Conservation (phyloP, 2,888 invertebrate genomes). For the Temnothorax unifasciatus region DNA sequence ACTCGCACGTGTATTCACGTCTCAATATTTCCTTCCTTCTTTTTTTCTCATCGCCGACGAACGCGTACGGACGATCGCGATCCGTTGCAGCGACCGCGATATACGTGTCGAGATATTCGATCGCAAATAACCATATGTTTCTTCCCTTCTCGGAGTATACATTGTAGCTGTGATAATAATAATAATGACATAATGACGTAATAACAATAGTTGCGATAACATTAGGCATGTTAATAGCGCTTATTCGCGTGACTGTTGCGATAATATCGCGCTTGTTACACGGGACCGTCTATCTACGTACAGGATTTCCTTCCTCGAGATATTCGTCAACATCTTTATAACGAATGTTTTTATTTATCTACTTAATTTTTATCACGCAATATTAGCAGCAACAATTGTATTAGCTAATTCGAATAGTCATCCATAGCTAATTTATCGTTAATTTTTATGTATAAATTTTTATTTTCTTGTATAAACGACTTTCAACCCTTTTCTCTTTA, state of each 20-base stretch:
- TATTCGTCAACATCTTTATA: not conserved
- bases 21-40: conserved; percentile 38
- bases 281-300: not conserved
- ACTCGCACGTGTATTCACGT: conserved; percentile 61
- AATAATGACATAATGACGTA: conserved; percentile 41
- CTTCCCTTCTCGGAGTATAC: not conserved
- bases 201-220: conserved; percentile 36
- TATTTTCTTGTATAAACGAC: not conserved
- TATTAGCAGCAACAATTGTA: not conserved
- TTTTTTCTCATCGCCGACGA: conserved; percentile 35
- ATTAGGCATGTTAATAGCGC: conserved; percentile 41
- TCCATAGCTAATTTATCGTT: not conserved
- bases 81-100: conserved; percentile 47
- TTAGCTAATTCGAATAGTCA: not conserved
- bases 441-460: not conserved
- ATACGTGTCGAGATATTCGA: conserved; percentile 50
- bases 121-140: conserved; percentile 19
- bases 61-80: conserved; percentile 55
- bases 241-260: conserved; percentile 38
- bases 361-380: conserved; percentile 3
- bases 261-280: conserved; percentile 20
- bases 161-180: conserved; percentile 21
- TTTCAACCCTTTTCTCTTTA: not conserved
- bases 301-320: conserved; percentile 32
- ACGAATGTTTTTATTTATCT: conserved; percentile 8